Percentiles rank a stretch among this genome's conserved stretches.
Evolutionary conservation across 2,113 vertebrate species (phyloP).

Genomic region (Desmodus rotundus): DNA sequence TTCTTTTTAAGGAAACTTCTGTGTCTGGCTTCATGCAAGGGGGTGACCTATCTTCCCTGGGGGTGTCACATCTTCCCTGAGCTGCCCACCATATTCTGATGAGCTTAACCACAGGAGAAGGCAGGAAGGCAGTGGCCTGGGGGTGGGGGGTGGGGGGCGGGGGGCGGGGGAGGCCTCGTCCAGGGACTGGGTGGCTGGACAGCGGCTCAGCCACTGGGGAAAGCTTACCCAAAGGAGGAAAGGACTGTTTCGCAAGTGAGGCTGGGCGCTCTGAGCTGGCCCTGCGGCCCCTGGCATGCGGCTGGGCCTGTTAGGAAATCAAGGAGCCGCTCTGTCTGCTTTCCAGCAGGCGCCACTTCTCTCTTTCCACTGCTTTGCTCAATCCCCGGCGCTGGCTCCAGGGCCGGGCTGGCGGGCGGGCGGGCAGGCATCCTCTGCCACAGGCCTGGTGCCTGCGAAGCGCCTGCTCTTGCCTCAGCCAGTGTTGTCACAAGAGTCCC

Average conservation of each 20-base stretch:
- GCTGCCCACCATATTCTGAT: background rate
- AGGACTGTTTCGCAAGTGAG: conserved; percentile 74
- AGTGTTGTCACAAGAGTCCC: conserved; percentile 47
- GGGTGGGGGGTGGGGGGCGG: background rate
- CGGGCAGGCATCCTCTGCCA: conserved; percentile 54
- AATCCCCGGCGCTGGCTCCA: conserved; percentile 61
- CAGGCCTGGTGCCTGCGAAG: conserved; percentile 48
- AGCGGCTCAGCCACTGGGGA: conserved; percentile 43
- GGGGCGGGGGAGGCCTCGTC: background rate
- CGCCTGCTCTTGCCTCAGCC: background rate
- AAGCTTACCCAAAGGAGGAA: conserved; percentile 57
- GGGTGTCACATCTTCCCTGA: background rate
- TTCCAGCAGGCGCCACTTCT: conserved; percentile 78
- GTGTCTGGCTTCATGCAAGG: background rate
- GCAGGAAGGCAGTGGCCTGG: background rate
- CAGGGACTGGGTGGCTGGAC: background rate
- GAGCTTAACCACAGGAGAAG: background rate
- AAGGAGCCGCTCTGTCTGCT: conserved; percentile 81
- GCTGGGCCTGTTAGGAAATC: conserved; percentile 80
- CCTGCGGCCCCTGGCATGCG: conserved; percentile 73
- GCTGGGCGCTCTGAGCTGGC: conserved; percentile 64
- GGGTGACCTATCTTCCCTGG: background rate
- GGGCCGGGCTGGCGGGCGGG: conserved; percentile 71
- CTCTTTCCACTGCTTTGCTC: conserved; percentile 64
- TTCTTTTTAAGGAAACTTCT: background rate